Conservation (phyloP, 2,888 invertebrate genomes). For the Caenorhabditis sinica region DNA sequence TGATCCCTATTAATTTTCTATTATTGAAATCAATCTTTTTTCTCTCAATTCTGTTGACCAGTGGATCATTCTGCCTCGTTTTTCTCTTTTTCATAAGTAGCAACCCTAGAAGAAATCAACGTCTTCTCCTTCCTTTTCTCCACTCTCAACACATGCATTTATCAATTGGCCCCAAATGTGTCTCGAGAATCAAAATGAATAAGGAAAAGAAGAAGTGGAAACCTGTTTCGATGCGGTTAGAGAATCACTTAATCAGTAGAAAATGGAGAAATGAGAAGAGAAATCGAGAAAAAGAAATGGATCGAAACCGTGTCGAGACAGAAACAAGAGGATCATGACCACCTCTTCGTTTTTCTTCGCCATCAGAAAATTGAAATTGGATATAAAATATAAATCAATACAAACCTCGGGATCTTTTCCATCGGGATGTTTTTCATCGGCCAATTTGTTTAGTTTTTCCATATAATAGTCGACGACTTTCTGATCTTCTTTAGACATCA, state of each 20-base stretch:
- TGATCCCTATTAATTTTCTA: neutral
- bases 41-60: slow-evolving; percentile 7
- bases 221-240: slow-evolving; percentile 49
- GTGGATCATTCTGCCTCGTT: slow-evolving; percentile 16
- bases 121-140: slow-evolving; percentile 5
- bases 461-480: slow-evolving; percentile 78
- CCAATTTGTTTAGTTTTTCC: slow-evolving; percentile 77
- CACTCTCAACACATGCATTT: slow-evolving; percentile 26
- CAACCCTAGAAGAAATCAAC: slow-evolving; percentile 6
- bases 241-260: slow-evolving; percentile 37
- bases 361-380: slow-evolving; percentile 33
- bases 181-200: slow-evolving; percentile 49
- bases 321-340: slow-evolving; percentile 38
- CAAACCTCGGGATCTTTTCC: slow-evolving; percentile 71
- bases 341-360: slow-evolving; percentile 4
- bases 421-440: slow-evolving; percentile 74
- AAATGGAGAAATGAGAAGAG: slow-evolving; percentile 21
- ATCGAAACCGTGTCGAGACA: slow-evolving; percentile 53
- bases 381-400: slow-evolving; percentile 28
- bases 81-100: slow-evolving; percentile 24
- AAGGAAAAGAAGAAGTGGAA: slow-evolving; percentile 25
- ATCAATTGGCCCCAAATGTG: slow-evolving; percentile 46
- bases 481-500: slow-evolving; percentile 76
- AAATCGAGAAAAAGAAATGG: slow-evolving; percentile 31
- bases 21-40: slow-evolving; percentile 10